Evolutionary conservation across 2,888 invertebrate genomes (phyloP).

Genomic region (Nomada ferruginata): DNA sequence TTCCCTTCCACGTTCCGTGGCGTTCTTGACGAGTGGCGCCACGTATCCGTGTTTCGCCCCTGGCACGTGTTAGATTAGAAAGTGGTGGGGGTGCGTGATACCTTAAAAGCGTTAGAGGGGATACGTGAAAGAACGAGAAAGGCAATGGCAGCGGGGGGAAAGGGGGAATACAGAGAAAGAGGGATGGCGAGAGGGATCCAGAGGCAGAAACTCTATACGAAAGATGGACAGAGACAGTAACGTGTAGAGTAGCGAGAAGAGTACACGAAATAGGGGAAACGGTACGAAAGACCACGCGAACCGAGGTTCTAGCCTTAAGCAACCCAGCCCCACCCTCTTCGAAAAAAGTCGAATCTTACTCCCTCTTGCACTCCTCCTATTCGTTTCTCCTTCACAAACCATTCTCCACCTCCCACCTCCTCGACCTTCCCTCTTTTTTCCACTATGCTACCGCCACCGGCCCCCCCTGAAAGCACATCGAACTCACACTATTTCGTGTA

Average conservation of each 20-base stretch:
- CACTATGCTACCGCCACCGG: constrained; percentile 38
- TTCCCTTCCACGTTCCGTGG: constrained; percentile 35
- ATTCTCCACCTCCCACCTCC: constrained; percentile 63
- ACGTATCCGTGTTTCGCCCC: constrained; percentile 68
- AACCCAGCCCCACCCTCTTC: constrained; percentile 81
- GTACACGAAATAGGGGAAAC: constrained; percentile 84
- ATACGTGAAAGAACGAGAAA: constrained; percentile 84
- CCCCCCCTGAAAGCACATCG: constrained; percentile 47
- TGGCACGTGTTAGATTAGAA: constrained; percentile 76
- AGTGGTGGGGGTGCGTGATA: constrained; percentile 61
- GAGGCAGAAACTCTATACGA: constrained; percentile 70
- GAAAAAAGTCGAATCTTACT: constrained; percentile 66
- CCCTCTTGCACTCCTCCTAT: constrained; percentile 55
- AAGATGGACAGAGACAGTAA: constrained; percentile 82
- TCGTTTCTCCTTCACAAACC: constrained; percentile 59
- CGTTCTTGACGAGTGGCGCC: constrained; percentile 60
- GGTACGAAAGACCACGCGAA: constrained; percentile 81
- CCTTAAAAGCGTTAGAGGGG: constrained; percentile 73
- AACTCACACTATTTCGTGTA: constrained; percentile 71
- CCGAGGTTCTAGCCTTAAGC: constrained; percentile 78
- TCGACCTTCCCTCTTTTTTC: constrained; percentile 59
- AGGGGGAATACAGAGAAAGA: constrained; percentile 84
- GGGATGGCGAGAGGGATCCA: constrained; percentile 44
- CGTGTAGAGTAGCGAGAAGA: constrained; percentile 64
- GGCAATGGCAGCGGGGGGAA: constrained; percentile 83